phyloP scores from a whole-genome alignment of 2,113 vertebrate genomes.

The Noctilio leporinus region DNA sequence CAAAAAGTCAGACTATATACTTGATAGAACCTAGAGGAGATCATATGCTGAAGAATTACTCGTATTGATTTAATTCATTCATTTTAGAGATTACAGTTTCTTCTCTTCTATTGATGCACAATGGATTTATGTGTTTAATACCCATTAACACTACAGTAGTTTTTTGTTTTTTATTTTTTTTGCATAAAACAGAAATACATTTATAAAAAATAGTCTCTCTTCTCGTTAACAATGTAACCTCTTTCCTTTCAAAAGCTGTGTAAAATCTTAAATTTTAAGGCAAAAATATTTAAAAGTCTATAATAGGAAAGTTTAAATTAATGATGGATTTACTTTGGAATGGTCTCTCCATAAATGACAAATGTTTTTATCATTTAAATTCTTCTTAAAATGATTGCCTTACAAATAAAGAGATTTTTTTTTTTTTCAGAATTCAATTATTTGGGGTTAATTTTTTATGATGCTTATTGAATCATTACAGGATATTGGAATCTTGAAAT shows the following conservation, averaged over 20 bases:
- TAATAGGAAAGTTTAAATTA: neutral
- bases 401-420: neutral
- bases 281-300: neutral
- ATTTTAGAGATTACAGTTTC: constrained; percentile 35
- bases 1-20: constrained; percentile 44
- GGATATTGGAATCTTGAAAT: neutral
- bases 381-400: neutral
- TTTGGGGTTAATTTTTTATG: neutral
- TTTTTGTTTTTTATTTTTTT: neutral
- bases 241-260: neutral
- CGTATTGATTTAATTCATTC: constrained; percentile 49
- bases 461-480: neutral
- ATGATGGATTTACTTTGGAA: neutral
- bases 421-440: neutral
- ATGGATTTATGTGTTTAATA: constrained; percentile 46
- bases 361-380: neutral
- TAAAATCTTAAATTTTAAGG: neutral
- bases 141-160: constrained; percentile 29
- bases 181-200: constrained; percentile 36
- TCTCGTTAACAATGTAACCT: neutral
- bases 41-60: constrained; percentile 43
- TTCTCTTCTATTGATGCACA: constrained; percentile 29
- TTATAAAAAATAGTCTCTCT: constrained; percentile 33
- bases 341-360: no score
- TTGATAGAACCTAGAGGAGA: constrained; percentile 23